phyloP scores from a whole-genome alignment of 2,888 invertebrate species.

The Vesta saturnalis region DNA sequence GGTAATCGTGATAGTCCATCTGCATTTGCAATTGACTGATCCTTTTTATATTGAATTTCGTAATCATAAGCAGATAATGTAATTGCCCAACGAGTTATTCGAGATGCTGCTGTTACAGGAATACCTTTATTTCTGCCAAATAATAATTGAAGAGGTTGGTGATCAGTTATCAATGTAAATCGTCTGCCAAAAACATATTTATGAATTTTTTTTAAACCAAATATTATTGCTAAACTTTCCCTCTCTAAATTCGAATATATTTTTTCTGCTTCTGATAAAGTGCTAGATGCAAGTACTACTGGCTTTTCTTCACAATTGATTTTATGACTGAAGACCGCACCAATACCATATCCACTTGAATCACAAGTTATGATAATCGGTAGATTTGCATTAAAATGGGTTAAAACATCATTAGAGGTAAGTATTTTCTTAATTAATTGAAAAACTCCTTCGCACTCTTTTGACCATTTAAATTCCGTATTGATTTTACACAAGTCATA shows the following conservation, averaged over 20 bases:
- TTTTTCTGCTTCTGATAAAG: conserved; percentile 12
- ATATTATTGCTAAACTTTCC: conserved; percentile 29
- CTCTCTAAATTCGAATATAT: conserved; percentile 19
- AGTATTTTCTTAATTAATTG: conserved; percentile 41
- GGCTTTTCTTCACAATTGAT: conserved; percentile 5
- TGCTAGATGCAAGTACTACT: conserved; percentile 28
- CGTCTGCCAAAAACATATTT: conserved; percentile 23
- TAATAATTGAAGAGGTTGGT: conserved; percentile 26
- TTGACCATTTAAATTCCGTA: conserved; percentile 29
- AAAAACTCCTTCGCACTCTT: conserved; percentile 38
- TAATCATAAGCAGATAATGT: background rate
- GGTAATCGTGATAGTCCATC: background rate
- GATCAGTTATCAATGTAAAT: conserved; percentile 29
- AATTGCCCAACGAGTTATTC: background rate
- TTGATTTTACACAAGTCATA: conserved; percentile 3
- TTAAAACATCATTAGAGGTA: conserved; percentile 35
- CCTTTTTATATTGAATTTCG: conserved; percentile 6
- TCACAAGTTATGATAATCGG: conserved; percentile 44
- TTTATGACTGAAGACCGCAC: conserved; percentile 44
- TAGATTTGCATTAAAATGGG: conserved; percentile 39
- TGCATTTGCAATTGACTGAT: background rate
- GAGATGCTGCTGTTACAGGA: background rate
- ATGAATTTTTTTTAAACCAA: conserved; percentile 26
- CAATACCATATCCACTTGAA: conserved; percentile 43
- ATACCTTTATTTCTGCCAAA: conserved; percentile 13